Percentiles rank a stretch among this genome's conserved stretches.
phyloP scores from a whole-genome alignment of 2,888 invertebrate genomes.

The Drosophila anomelani region DNA sequence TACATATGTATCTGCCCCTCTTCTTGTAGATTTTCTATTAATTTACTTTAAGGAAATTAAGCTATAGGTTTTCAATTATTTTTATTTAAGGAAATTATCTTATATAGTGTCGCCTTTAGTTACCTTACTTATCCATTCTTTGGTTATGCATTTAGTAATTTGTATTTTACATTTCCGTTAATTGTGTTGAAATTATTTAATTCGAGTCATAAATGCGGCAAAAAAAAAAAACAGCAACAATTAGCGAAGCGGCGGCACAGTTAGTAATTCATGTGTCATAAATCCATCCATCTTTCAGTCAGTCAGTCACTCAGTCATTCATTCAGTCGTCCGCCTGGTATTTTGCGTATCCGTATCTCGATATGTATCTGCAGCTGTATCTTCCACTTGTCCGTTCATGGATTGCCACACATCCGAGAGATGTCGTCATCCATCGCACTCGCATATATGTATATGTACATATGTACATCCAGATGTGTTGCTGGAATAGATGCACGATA shows the following conservation, averaged over 20 bases:
- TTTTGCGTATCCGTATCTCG: constrained; percentile 39
- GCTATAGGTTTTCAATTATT: background rate
- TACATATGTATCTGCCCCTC: no score
- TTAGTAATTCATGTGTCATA: constrained; percentile 76
- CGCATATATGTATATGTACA: background rate
- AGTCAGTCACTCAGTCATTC: constrained; percentile 44
- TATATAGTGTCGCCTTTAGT: no score
- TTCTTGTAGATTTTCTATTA: no score
- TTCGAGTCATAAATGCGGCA: constrained; percentile 57
- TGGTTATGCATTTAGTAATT: no score
- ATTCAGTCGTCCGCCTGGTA: constrained; percentile 22
- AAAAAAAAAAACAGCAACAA: constrained; percentile 37
- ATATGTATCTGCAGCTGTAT: constrained; percentile 39
- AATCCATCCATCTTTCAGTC: constrained; percentile 65
- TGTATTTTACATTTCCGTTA: constrained; percentile 62
- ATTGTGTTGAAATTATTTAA: constrained; percentile 68
- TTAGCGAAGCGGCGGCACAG: constrained; percentile 65
- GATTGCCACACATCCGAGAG: constrained; percentile 43
- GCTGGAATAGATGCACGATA: constrained; percentile 33
- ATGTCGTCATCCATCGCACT: constrained; percentile 47
- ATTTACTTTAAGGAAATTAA: background rate
- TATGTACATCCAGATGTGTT: constrained; percentile 11
- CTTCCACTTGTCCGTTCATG: constrained; percentile 44
- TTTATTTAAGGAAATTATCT: background rate
- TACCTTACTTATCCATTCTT: constrained; percentile 4